A percentile compares a stretch with the other conserved stretches of the same genome.
Evolutionary conservation across 2,113 vertebrate genomes (phyloP).

Genomic region (Calidris pugnax): DNA sequence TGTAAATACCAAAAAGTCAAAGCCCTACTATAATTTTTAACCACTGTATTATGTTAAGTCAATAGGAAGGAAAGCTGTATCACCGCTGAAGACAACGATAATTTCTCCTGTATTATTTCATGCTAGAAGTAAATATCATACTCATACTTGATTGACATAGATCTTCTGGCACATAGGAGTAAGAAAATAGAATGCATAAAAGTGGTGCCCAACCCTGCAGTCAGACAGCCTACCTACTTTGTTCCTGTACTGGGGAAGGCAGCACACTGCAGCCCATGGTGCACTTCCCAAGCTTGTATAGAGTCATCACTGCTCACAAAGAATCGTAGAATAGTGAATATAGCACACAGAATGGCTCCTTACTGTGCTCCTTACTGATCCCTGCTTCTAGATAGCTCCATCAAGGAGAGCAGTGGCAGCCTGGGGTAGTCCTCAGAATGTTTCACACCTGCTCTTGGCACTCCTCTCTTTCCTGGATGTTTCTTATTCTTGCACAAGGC

Average conservation of each 20-base stretch:
- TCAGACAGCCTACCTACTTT: not conserved
- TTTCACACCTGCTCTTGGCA: not conserved
- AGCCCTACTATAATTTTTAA: not conserved
- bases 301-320: not conserved
- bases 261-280: not conserved
- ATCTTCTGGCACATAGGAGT: not conserved
- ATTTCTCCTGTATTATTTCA: not conserved
- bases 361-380: not conserved
- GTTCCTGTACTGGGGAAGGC: not conserved
- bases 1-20: not conserved
- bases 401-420: not conserved
- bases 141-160: not conserved
- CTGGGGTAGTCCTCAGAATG: not conserved
- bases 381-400: not conserved
- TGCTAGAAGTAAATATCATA: not conserved
- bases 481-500: not conserved
- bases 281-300: not conserved
- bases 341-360: not conserved
- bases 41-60: not conserved
- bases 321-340: too few species aligned
- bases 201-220: not conserved
- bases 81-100: not conserved
- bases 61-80: not conserved
- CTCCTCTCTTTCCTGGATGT: not conserved
- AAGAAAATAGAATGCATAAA: not conserved